phyloP scores from a whole-genome alignment of 1,140 invertebrate genomes.

The Copidosoma floridanum region DNA sequence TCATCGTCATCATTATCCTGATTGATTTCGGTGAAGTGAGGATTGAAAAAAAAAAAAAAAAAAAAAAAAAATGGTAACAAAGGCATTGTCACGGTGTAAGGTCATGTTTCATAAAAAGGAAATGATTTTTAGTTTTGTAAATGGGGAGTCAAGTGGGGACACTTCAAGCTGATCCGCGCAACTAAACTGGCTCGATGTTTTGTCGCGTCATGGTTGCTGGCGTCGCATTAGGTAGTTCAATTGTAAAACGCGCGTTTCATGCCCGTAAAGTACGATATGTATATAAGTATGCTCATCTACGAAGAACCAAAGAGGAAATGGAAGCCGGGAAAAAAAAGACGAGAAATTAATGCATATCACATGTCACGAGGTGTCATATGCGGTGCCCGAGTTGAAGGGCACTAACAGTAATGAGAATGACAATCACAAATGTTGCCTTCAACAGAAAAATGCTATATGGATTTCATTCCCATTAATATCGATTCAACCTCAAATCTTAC shows the following conservation, averaged over 20 bases:
- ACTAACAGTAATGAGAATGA: no score
- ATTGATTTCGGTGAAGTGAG: background rate
- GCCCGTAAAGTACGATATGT: slow-evolving; percentile 14
- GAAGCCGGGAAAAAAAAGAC: no score
- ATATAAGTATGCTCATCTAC: no score
- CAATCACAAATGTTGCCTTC: no score
- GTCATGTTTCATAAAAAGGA: slow-evolving; percentile 20
- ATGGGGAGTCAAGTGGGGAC: slow-evolving; percentile 19
- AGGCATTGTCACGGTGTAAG: background rate
- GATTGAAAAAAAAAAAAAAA: background rate
- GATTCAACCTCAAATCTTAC: no score
- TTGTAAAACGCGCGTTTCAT: slow-evolving; percentile 26
- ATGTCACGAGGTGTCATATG: slow-evolving; percentile 34
- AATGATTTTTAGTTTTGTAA: slow-evolving; percentile 24
- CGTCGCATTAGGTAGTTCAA: slow-evolving; percentile 18
- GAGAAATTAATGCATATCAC: no score
- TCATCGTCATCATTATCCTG: background rate
- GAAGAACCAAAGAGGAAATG: no score
- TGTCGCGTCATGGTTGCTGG: slow-evolving; percentile 28
- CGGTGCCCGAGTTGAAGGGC: no score
- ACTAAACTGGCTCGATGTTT: slow-evolving; percentile 16
- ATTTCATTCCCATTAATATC: no score
- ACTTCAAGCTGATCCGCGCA: background rate
- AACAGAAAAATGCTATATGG: no score
- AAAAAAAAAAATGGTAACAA: no score